Percentiles rank a stretch among this genome's conserved stretches.
phyloP scores from a whole-genome alignment of 1,140 invertebrate genomes.

The Bradysia coprophila region DNA sequence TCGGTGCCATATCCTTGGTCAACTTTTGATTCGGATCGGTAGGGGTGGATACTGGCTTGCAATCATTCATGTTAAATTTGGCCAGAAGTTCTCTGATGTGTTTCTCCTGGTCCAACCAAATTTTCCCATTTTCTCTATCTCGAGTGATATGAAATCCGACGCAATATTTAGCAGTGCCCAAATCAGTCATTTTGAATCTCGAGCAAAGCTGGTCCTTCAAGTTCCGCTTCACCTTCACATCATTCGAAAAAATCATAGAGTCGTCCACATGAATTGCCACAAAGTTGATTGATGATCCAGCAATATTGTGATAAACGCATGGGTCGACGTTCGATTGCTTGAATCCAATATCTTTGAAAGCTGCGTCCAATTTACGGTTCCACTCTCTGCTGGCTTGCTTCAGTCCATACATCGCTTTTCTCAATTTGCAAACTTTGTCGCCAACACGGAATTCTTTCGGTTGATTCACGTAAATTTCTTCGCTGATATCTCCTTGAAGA shows the following conservation, averaged over 20 bases:
- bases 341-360: slow-evolving; percentile 12
- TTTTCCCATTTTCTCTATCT: slow-evolving; percentile 10
- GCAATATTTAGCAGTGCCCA: slow-evolving; percentile 12
- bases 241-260: slow-evolving; percentile 5
- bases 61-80: slow-evolving; percentile 9
- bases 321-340: slow-evolving; percentile 9
- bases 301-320: slow-evolving; percentile 9
- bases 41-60: slow-evolving; percentile 11
- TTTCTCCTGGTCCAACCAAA: slow-evolving; percentile 14
- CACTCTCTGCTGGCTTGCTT: slow-evolving; percentile 5
- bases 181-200: slow-evolving; percentile 16
- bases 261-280: slow-evolving; percentile 9
- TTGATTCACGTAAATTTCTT: slow-evolving; percentile 10
- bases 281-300: slow-evolving; percentile 6
- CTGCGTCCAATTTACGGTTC: slow-evolving; percentile 10
- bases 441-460: slow-evolving; percentile 1
- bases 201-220: background rate
- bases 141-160: slow-evolving; percentile 18
- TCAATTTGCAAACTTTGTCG: background rate
- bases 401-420: slow-evolving; percentile 5
- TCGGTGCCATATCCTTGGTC: slow-evolving; percentile 7
- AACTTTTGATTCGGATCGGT: slow-evolving; percentile 11
- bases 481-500: slow-evolving; percentile 22
- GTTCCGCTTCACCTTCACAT: background rate
- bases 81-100: slow-evolving; percentile 18